Evolutionary conservation across 2,888 invertebrate genomes (phyloP), one percentile per base, ranked within the genome.

Genomic region (Leptinotarsa haldemani): DNA sequence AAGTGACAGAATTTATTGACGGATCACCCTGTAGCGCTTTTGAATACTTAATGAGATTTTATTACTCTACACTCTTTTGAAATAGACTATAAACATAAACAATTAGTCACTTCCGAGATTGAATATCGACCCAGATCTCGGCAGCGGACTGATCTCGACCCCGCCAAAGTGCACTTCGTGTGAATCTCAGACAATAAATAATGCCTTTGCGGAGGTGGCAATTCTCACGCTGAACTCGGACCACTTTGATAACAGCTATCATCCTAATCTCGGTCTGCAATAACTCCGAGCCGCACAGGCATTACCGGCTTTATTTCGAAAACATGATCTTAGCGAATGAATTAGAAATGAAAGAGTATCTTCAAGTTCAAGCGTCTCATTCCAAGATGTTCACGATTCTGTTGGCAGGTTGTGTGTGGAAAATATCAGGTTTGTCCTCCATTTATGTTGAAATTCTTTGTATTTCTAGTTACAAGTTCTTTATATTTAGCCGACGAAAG

Each of bases 261-360:
- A 61, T 61, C 61, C 61, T 16, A 61, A 61, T 61, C 61, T 61
- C 40, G 40, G 61, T 18, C 61, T 61, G n/a, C 61, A 61, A 61
- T 61, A 61, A 61, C 30, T 61, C 7, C 30, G 30, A 61, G 61
- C 61, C 61, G 61, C 61, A 61, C 61, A 3, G 61, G n/a, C 61
- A 61, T 61, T 61, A 61, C 61, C 30, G 13, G 61, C 61, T 61
- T 61, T 61, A 40, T 30, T 22, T 61, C 61, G 61, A 61, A 61
- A 61, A 61, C 61, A 61, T 61, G 61, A 61, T 61, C 61, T 61
- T 61, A 30, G n/a, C 61, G 30, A 61, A 61, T 61, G 30, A 61
- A 61, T 61, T 61, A 61, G 61, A 61, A 61, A 61, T n/a, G n/a
- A 40, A 61, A 61, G 61, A 40, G 61, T 61, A 61, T 61, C 7